A percentile compares a stretch with the other conserved stretches of the same genome.
Conservation (phyloP, 2,797 vertebrate species). For the Pseudocheirus occidentalis region DNA sequence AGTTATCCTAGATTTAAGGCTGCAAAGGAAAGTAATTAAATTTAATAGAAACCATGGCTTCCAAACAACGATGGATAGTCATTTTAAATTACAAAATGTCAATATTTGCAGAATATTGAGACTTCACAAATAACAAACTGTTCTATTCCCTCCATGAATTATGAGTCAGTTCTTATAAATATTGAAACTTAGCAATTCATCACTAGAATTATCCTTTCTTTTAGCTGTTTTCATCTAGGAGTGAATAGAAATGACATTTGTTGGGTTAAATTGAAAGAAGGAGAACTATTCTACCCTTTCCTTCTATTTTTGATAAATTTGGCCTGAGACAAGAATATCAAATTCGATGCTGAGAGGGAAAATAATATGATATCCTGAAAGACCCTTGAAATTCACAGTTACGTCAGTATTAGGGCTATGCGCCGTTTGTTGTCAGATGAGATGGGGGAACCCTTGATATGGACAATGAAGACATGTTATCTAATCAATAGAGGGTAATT, state of each 20-base stretch:
- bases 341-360: conserved; percentile 53
- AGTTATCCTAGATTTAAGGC: conserved; percentile 53
- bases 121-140: conserved; percentile 65
- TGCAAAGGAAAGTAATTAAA: conserved; percentile 65
- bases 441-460: not conserved
- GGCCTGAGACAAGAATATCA: conserved; percentile 51
- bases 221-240: conserved; percentile 54
- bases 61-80: conserved; percentile 53
- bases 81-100: conserved; percentile 72
- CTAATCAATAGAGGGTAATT: conserved; percentile 39
- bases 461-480: conserved; percentile 4
- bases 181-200: conserved; percentile 70
- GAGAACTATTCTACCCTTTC: conserved; percentile 45
- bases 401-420: conserved; percentile 48
- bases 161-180: conserved; percentile 60
- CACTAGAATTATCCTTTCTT: conserved; percentile 58
- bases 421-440: not conserved
- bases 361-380: conserved; percentile 62
- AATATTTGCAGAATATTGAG: conserved; percentile 66
- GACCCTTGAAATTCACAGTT: conserved; percentile 44
- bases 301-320: conserved; percentile 64
- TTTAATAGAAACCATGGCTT: conserved; percentile 53
- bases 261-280: conserved; percentile 43
- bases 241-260: conserved; percentile 60
- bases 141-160: conserved; percentile 49